A percentile compares a stretch with the other conserved stretches of the same genome.
Conservation (phyloP, 2,113 vertebrate genomes). For the Rhadina sibilatrix region DNA sequence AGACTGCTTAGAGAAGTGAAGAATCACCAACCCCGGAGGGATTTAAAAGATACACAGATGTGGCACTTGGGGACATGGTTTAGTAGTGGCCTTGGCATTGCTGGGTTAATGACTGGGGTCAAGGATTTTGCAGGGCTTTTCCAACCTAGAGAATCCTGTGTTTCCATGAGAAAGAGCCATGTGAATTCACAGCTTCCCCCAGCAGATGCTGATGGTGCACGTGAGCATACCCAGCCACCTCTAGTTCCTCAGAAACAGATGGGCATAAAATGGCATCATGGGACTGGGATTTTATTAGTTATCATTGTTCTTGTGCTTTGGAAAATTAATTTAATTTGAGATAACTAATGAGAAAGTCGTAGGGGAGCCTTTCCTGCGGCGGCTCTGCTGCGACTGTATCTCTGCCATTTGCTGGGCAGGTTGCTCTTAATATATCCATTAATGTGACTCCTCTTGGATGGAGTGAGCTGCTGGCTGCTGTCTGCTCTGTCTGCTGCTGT, state of each 20-base stretch:
- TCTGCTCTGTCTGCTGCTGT: background rate
- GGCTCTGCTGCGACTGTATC: background rate
- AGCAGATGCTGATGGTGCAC: accelerated
- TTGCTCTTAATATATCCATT: background rate
- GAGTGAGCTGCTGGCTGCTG: background rate
- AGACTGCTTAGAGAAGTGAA: background rate
- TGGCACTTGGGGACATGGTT: background rate
- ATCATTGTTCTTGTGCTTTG: background rate
- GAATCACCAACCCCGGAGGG: background rate
- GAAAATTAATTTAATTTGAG: slow-evolving; percentile 35
- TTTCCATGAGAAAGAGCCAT: background rate
- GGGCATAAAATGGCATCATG: background rate
- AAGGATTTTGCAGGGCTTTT: background rate
- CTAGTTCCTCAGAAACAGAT: background rate
- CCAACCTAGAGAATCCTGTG: background rate
- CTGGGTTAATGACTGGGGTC: background rate
- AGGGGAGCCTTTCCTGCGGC: background rate
- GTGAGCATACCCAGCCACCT: background rate
- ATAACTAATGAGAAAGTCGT: background rate
- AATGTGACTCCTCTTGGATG: background rate
- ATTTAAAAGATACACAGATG: background rate
- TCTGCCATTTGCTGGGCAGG: background rate
- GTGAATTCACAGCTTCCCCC: background rate
- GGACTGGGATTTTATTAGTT: slow-evolving; percentile 21
- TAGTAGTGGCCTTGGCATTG: background rate